A percentile compares a stretch with the other conserved stretches of the same genome.
These are phyloP conservation scores for Escarpia spicata DNA, from an alignment of 2,888 invertebrate genomes.

Conservation along the genomic window DNA sequence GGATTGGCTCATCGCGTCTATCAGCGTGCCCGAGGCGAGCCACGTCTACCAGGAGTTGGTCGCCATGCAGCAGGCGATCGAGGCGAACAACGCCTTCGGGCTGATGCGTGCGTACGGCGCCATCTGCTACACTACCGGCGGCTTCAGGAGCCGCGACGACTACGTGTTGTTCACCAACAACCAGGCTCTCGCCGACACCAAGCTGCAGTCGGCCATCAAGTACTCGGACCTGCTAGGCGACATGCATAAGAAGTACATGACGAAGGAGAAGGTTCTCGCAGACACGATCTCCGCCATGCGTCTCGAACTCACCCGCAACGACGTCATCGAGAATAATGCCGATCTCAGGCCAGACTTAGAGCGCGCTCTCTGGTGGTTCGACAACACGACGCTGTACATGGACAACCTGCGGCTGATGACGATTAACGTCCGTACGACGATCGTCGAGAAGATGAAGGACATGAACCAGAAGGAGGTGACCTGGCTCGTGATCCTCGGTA, in stretches of 20 bases:
- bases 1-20: neutral
- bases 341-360: neutral
- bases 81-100: neutral
- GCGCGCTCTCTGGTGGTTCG: constrained; percentile 7
- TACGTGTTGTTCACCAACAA: neutral
- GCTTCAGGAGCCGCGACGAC: neutral
- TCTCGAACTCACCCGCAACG: neutral
- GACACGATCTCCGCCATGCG: neutral
- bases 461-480: neutral
- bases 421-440: neutral
- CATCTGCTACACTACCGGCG: neutral
- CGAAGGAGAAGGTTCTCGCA: neutral
- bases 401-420: constrained; percentile 11
- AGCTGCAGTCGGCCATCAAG: neutral
- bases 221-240: neutral
- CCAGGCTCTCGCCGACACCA: neutral
- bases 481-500: neutral
- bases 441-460: neutral
- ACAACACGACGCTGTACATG: neutral
- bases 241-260: neutral
- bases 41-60: neutral
- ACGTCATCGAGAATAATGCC: neutral
- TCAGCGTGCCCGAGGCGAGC: neutral
- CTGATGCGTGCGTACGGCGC: neutral
- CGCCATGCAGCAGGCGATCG: neutral